phyloP scores from a whole-genome alignment of 2,113 vertebrate genomes.

The Rhagologus leucostigma region DNA sequence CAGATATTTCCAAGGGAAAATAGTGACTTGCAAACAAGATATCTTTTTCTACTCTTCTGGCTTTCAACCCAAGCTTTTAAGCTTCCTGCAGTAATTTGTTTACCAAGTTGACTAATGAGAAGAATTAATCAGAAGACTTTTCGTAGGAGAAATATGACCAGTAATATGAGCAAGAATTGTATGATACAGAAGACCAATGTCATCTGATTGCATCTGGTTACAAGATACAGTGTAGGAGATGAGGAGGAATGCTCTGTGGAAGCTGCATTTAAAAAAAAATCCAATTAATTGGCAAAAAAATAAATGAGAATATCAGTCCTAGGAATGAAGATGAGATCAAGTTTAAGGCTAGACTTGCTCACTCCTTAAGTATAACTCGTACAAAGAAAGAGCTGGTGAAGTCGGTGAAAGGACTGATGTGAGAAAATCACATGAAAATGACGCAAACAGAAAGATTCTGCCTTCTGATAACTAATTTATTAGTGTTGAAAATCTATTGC shows the following conservation, averaged over 20 bases:
- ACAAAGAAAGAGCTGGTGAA: background rate
- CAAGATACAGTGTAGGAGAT: background rate
- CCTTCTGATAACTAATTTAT: background rate
- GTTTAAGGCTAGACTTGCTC: background rate
- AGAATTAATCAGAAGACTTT: slow-evolving; percentile 38
- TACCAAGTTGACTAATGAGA: slow-evolving; percentile 58
- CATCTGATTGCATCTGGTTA: background rate
- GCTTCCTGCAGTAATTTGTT: slow-evolving; percentile 51
- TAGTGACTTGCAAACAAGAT: slow-evolving; percentile 30
- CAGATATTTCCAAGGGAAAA: slow-evolving; percentile 50
- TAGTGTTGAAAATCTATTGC: background rate
- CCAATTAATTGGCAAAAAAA: background rate
- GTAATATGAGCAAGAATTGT: background rate
- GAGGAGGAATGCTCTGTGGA: background rate
- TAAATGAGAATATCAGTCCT: background rate
- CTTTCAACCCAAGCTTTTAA: slow-evolving; percentile 52
- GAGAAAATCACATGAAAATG: background rate
- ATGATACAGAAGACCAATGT: background rate
- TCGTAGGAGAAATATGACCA: slow-evolving; percentile 38
- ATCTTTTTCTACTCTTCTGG: background rate
- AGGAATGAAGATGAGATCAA: background rate
- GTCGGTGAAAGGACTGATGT: background rate
- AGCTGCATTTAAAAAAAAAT: background rate
- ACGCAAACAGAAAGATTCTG: background rate
- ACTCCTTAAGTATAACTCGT: background rate